Percentiles rank a stretch among this genome's conserved stretches.
Conservation (phyloP, 2,113 vertebrate genomes). For the Neomonachus schauinslandi region DNA sequence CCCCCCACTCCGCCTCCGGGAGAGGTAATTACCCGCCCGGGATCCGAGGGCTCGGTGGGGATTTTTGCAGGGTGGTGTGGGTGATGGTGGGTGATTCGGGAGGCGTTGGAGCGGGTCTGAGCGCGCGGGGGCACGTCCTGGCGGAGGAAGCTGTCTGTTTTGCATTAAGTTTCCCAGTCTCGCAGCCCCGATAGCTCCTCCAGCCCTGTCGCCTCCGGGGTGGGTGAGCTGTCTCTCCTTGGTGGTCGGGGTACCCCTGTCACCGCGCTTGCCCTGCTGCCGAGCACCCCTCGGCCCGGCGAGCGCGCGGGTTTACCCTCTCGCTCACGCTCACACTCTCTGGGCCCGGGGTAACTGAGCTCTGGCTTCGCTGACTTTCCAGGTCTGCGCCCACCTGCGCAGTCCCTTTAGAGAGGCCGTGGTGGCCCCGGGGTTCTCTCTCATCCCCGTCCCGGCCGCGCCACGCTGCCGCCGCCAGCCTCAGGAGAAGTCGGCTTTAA, state of each 20-base stretch:
- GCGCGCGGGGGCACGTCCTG: slow-evolving; percentile 13
- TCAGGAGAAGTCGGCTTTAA: background rate
- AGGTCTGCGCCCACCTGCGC: slow-evolving; percentile 28
- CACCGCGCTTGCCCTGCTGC: background rate
- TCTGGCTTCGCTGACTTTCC: slow-evolving; percentile 7
- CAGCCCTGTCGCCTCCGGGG: background rate
- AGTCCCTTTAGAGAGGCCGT: background rate
- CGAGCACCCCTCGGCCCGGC: background rate
- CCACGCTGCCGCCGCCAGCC: background rate
- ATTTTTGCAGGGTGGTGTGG: background rate
- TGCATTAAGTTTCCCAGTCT: slow-evolving; percentile 68
- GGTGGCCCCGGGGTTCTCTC: background rate
- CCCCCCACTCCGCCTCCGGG: slow-evolving; percentile 59
- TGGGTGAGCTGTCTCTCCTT: background rate
- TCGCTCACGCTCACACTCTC: background rate
- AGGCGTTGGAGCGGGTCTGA: background rate
- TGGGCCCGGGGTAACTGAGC: background rate
- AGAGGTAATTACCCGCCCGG: slow-evolving; percentile 72
- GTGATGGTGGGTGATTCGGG: background rate
- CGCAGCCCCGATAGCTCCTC: background rate
- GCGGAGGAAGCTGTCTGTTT: background rate
- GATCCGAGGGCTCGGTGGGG: slow-evolving; percentile 14
- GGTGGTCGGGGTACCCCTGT: background rate
- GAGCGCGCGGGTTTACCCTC: background rate
- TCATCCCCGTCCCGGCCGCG: background rate